phyloP scores from a whole-genome alignment of 2,888 invertebrate genomes.

The Limnephilus auricula region DNA sequence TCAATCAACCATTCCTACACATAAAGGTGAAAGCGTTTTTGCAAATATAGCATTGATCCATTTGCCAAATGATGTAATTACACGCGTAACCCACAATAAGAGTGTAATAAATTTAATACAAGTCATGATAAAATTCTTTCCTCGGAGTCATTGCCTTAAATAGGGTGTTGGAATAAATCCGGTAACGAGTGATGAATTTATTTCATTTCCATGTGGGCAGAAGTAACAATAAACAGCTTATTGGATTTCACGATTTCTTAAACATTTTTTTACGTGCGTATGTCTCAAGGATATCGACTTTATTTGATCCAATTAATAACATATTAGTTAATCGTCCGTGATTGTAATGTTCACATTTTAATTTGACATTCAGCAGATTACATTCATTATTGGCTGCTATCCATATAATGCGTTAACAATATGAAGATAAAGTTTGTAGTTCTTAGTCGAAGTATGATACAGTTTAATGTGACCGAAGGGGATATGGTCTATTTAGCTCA shows the following conservation, averaged over 20 bases:
- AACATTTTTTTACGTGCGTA: background rate
- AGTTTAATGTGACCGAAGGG: too few relatives aligned
- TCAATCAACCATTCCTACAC: background rate
- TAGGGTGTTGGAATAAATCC: constrained; percentile 6
- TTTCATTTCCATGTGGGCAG: background rate
- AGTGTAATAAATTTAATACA: background rate
- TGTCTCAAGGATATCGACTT: background rate
- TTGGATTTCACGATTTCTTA: background rate
- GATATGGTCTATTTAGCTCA: too few relatives aligned
- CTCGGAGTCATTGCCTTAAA: background rate
- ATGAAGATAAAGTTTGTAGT: too few relatives aligned
- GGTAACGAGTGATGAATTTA: background rate
- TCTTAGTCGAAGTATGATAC: too few relatives aligned
- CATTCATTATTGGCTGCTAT: too few relatives aligned
- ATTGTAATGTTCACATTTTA: background rate
- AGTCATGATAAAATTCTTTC: background rate
- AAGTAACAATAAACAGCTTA: constrained; percentile 15
- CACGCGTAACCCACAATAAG: background rate
- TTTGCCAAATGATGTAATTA: constrained; percentile 2
- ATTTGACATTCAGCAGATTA: background rate
- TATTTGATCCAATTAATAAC: background rate
- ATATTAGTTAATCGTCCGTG: background rate
- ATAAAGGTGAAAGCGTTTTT: background rate
- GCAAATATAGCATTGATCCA: background rate
- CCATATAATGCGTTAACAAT: too few relatives aligned